Base-by-base conservation (phyloP, 2,797 vertebrate species). In the Bucorvus abyssinicus region DNA sequence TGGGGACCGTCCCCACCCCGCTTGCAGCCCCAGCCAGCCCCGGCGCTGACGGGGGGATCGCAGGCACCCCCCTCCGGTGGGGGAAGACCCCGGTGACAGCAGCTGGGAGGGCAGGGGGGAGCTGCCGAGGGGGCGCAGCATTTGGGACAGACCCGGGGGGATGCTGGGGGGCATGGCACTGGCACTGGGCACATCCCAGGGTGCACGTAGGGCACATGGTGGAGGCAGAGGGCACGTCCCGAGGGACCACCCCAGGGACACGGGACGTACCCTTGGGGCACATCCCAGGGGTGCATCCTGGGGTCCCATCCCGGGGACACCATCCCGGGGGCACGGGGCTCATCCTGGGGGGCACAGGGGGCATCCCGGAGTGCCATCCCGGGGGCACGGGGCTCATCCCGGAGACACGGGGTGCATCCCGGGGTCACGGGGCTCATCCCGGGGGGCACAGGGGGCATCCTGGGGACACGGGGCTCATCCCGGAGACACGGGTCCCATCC, bases 51-150 rank as follows among this genome's bases (percentile, higher is more conserved):
- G 30, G 7, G 17, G 20, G n/a, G 6, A 12, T n/a, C 49, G 24
- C 20, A 1, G 6, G 30, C 26, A 30, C 27, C 29, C 67, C 22
- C 10, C 8, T 12, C 10, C 55, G 3, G 53, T 4, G 44, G 0
- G 20, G 15, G 5, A 30, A 30, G 27, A 30, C 19, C 15, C 61
- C 49, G 61, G 78, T 59, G 93, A n/a, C 63, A 79, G 34, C 47
- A 19, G 40, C 75, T 74, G 85, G 63, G 74, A 81, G 32, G 36
- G 49, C 59, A 42, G 47, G 60, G 36, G 27, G 44, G 8, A 40
- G 22, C 56, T 40, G 60, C 30, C 1, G 2, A 53, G 59, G 34
- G n/a, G 10, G 13, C 23, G 15, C 15, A n/a, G 69, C 23, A 9
- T 23, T 24, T 60, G 52, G 59, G 64, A 18, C 34, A 9, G 7